Evolutionary conservation across 2,113 vertebrate genomes (phyloP), one percentile per base, ranked within the genome.

Genomic region (Archocentrus centrarchus): DNA sequence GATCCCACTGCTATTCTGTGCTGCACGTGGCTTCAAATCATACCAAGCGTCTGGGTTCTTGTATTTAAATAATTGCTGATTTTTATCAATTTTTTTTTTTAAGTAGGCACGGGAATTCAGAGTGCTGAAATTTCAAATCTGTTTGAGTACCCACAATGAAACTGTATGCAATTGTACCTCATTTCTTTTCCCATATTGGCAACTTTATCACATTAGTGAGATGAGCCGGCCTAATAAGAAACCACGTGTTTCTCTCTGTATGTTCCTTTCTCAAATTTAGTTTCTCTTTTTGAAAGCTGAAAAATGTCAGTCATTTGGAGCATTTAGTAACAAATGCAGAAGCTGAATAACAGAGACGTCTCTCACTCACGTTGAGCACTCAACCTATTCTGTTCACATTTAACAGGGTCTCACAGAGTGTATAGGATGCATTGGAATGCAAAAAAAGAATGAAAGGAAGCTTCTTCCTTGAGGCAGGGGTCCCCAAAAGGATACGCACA

Each of bases 391-490:
- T 90, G 91, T 90, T 62, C 83, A 11, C 93, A 91, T 95, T 95
- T 95, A 94, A 92, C 76, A 44, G 87, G 82, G 50, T 81, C 89
- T 93, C 81, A 88, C 81, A 83, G 89, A 86, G 82, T 87, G 79
- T 89, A 93, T 91, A 87, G 93, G 94, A 95, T 93, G 90, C 93
- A 90, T 92, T 94, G 92, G 93, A 95, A 96, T 96, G 94, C 86
- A 82, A 15, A 78, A 83, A 86, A 41, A 83, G 90, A 86, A 92
- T 95, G 91, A 95, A 96, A 95, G 89, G 91, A 94, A 90, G 91
- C 89, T 91, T 94, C 94, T 92, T 94, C 92, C 87, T 93, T 88
- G 76, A 78, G 77, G 88, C 70, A 75, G 89, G 92, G 95, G 93
- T 89, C 92, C 92, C 84, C 82, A 22, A 92, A 94, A 94, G 91